Evolutionary conservation across 1,140 invertebrate species (phyloP).

Genomic region (Drosophila pruinosa): DNA sequence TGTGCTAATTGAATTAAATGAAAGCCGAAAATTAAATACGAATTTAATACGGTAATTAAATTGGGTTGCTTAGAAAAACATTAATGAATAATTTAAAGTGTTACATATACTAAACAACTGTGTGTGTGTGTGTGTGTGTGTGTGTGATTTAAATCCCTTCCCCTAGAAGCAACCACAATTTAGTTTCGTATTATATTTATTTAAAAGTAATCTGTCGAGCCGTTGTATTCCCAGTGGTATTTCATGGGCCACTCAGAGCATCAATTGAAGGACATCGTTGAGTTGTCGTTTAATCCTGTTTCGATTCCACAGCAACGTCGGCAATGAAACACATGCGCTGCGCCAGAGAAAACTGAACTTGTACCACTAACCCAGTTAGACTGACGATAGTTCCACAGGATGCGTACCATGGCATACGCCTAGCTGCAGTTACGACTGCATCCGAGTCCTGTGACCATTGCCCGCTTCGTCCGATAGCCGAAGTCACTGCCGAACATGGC

Average conservation of each 20-base stretch:
- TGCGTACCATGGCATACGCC: conserved; percentile 19
- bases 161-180: not conserved
- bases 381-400: conserved; percentile 28
- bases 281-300: conserved; percentile 32
- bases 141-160: not conserved
- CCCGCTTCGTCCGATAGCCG: not conserved
- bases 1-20: no score
- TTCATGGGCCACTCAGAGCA: conserved; percentile 20
- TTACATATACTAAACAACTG: no score
- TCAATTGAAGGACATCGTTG: conserved; percentile 19
- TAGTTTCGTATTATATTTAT: conserved; percentile 18
- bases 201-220: conserved; percentile 22
- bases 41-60: no score
- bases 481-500: not conserved
- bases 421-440: conserved; percentile 44
- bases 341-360: conserved; percentile 71
- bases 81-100: not conserved
- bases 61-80: not conserved
- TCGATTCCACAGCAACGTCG: conserved; percentile 45
- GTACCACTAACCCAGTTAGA: conserved; percentile 82
- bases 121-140: no score
- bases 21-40: not conserved
- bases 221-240: conserved; percentile 31
- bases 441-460: not conserved
- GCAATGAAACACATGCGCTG: conserved; percentile 47